Percentiles rank a stretch among this genome's conserved stretches.
Conservation (phyloP, 92 coral and sea anemone species). For the Bergia sp. region DNA sequence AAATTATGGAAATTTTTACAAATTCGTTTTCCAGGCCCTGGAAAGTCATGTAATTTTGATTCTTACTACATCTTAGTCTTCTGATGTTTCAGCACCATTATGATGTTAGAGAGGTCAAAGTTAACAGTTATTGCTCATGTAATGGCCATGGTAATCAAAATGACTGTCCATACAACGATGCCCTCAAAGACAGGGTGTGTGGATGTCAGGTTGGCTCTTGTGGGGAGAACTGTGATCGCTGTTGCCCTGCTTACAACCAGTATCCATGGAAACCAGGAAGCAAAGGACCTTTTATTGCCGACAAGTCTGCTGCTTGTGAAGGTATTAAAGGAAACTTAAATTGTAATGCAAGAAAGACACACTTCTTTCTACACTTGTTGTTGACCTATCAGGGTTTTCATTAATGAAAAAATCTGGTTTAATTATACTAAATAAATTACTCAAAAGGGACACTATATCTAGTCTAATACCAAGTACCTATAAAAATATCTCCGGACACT, state of each 20-base stretch:
- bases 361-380: neutral
- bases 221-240: constrained; percentile 79
- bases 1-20: too few relatives aligned
- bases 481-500: too few relatives aligned
- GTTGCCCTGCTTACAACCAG: constrained; percentile 93
- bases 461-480: too few relatives aligned
- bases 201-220: constrained; percentile 83
- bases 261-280: constrained; percentile 85
- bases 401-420: too few relatives aligned
- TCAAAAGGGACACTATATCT: too few relatives aligned
- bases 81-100: constrained; percentile 73
- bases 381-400: too few relatives aligned
- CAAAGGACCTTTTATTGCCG: constrained; percentile 82
- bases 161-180: constrained; percentile 59
- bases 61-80: neutral
- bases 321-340: constrained; percentile 53
- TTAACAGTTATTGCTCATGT: constrained; percentile 78
- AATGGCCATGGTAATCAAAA: constrained; percentile 91
- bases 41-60: too few relatives aligned
- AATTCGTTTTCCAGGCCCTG: too few relatives aligned
- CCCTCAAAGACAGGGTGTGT: constrained; percentile 70
- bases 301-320: constrained; percentile 82
- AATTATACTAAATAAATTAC: too few relatives aligned
- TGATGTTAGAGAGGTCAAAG: constrained; percentile 81
- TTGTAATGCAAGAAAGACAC: neutral